Evolutionary conservation across 2,888 invertebrate species (phyloP), one percentile per base, ranked within the genome.

Genomic region (Ochlodes sylvanus): DNA sequence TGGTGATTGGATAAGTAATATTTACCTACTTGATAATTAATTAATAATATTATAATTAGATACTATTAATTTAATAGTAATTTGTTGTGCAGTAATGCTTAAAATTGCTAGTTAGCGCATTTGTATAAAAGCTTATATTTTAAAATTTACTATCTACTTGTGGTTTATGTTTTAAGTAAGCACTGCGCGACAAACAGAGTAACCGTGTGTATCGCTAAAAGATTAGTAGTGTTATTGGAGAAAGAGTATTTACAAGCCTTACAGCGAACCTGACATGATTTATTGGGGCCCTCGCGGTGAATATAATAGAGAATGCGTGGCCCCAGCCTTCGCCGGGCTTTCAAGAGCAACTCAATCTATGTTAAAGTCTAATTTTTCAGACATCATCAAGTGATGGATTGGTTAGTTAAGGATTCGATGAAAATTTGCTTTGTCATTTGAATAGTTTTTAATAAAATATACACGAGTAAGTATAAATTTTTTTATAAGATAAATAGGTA

Each of bases 231-330:
- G 42, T 38, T 32, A 32, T 15, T 47, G 15, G n/a, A 12, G 42
- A 42, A 44, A 15, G 9, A 42, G 19, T 55, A 21, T 55, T 55
- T 55, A 44, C 17, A 55, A 17, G 14, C 17, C 14, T 41, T 32
- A 14, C 7, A 44, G 54, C 38, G 32, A 50, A 62, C 42, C 21
- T 32, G 63, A 55, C 63, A 63, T 63, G 63, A 63, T 63, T 63
- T 63, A 63, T 63, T 32, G 42, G 42, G 63, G 32, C 32, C 27
- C 54, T 38, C 9, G 54, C 9, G 52, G 7, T 6, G 44, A 54
- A n/a, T 54, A 14, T 54, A 54, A 54, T 32, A 32, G 32, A 32
- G 32, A n/a, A n/a, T 54, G 27, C 54, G 54, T 47, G 5, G 4
- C 34, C 19, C n/a, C 34, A 47, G 47, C 17, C 19, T 47, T 47